Percentiles rank a stretch among this genome's conserved stretches.
These are phyloP conservation scores for Ailurus styani DNA, from an alignment of 2,113 vertebrate genomes.

Conservation along the genomic window DNA sequence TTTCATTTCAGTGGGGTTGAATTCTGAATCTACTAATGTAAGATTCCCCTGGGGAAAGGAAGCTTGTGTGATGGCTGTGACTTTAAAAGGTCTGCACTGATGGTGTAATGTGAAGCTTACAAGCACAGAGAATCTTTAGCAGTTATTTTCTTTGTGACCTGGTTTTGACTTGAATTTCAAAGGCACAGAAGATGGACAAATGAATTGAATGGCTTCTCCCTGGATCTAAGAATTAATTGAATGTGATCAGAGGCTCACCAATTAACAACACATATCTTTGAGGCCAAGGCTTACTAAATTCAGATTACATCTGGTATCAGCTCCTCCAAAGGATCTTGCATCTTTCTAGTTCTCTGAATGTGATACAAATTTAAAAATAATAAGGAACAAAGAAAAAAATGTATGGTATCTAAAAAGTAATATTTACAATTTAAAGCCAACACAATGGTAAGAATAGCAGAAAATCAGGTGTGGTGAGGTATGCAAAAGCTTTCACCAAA, in stretches of 20 bases:
- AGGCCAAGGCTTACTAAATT: background rate
- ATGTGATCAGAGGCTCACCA: conserved; percentile 1
- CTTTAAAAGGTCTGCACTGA: background rate
- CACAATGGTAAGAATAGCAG: background rate
- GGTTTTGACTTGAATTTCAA: conserved; percentile 37
- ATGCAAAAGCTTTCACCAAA: background rate
- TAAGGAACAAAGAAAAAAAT: background rate
- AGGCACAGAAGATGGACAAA: conserved; percentile 29
- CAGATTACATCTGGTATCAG: background rate
- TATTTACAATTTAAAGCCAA: background rate
- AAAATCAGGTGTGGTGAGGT: background rate
- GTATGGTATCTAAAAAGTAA: background rate
- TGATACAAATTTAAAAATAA: background rate
- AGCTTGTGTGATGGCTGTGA: background rate
- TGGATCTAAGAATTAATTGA: conserved; percentile 27
- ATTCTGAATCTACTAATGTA: background rate
- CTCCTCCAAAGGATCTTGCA: background rate
- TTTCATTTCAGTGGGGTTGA: conserved; percentile 6
- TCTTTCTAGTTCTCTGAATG: background rate
- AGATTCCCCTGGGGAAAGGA: background rate
- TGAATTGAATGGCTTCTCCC: background rate
- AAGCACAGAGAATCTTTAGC: background rate
- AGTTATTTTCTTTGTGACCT: conserved; percentile 27
- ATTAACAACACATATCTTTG: conserved; percentile 35
- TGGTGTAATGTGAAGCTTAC: background rate